phyloP scores from a whole-genome alignment of 1,140 invertebrate species.

The Sycobia sp. region DNA sequence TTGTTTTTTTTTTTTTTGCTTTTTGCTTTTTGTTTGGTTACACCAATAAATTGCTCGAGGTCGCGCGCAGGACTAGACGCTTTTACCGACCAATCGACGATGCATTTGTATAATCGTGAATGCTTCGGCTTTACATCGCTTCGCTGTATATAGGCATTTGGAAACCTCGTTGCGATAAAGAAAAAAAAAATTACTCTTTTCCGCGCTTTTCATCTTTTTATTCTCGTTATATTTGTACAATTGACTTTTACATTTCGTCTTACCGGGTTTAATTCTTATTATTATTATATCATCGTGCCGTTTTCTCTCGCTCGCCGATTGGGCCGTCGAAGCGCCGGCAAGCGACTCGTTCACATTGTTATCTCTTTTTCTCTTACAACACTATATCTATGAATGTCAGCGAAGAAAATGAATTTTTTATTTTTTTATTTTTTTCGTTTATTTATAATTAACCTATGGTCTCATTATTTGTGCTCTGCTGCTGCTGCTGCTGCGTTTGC shows the following conservation, averaged over 20 bases:
- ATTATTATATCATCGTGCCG: not conserved
- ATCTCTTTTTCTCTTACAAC: no score
- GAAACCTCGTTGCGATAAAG: no score
- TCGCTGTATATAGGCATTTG: no score
- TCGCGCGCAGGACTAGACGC: slow-evolving; percentile 7
- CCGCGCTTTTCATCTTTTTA: no score
- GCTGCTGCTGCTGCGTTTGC: no score
- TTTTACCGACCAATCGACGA: slow-evolving; percentile 28
- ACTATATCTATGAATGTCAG: slow-evolving; percentile 36
- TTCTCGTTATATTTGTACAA: no score
- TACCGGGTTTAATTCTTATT: slow-evolving; percentile 17
- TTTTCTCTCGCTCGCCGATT: not conserved
- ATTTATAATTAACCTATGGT: slow-evolving; percentile 29
- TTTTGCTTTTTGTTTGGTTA: no score
- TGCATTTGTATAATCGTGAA: not conserved
- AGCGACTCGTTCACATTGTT: slow-evolving; percentile 28
- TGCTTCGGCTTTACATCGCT: not conserved
- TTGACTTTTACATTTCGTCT: slow-evolving; percentile 15
- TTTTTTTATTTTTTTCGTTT: no score
- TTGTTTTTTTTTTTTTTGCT: no score
- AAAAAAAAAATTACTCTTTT: no score
- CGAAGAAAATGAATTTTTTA: slow-evolving; percentile 33
- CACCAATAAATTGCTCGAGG: slow-evolving; percentile 40
- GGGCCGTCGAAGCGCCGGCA: slow-evolving; percentile 12
- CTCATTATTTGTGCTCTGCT: slow-evolving; percentile 16